phyloP scores from a whole-genome alignment of 2,797 vertebrate species.

The Apogon talboti region DNA sequence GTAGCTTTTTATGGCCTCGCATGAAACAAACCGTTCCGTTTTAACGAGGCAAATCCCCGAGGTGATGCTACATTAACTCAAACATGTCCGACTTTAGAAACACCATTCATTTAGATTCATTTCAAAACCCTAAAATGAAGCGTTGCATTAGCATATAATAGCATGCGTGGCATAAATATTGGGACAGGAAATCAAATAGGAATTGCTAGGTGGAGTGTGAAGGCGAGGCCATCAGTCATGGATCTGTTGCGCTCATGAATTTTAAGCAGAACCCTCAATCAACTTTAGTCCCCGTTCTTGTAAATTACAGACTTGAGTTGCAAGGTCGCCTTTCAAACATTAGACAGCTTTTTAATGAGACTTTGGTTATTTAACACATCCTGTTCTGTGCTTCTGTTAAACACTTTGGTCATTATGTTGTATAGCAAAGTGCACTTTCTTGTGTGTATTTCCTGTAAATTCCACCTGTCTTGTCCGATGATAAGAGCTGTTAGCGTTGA shows the following conservation, averaged over 20 bases:
- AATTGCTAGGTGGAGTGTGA: not conserved
- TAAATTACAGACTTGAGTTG: constrained; percentile 12
- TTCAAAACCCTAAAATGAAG: constrained; percentile 19
- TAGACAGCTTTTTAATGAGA: constrained; percentile 5
- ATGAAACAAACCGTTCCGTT: constrained; percentile 3
- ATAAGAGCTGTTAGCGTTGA: constrained; percentile 82
- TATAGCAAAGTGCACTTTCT: not conserved
- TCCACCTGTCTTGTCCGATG: constrained; percentile 75
- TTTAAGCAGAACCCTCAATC: constrained; percentile 24
- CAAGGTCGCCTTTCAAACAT: not conserved
- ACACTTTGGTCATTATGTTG: not conserved
- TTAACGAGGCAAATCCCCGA: constrained; percentile 13
- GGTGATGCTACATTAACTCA: constrained; percentile 9
- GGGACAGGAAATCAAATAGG: constrained; percentile 3
- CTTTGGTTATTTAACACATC: not conserved
- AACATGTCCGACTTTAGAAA: not conserved
- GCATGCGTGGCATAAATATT: constrained; percentile 7
- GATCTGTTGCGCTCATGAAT: constrained; percentile 32
- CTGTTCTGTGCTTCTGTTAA: not conserved
- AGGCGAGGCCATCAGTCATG: not conserved
- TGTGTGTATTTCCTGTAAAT: not conserved
- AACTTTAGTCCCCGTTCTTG: not conserved
- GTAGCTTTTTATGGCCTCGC: not conserved
- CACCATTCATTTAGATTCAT: not conserved
- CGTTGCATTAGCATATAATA: constrained; percentile 8